These are phyloP conservation scores for Drosophila cardini DNA, from an alignment of 1,140 invertebrate genomes.

Conservation along the genomic window DNA sequence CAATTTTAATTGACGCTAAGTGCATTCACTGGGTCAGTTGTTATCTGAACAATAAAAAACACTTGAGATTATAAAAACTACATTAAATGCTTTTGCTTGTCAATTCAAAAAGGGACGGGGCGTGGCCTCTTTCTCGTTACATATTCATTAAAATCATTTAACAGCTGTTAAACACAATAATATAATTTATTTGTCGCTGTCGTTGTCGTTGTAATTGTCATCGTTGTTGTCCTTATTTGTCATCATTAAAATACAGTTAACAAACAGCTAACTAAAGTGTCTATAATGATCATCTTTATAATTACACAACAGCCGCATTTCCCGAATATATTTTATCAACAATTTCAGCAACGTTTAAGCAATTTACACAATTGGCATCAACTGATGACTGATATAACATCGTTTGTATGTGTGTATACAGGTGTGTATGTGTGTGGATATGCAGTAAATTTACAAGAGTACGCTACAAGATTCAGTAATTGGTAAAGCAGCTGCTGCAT, in stretches of 20 bases:
- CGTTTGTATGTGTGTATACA: not conserved
- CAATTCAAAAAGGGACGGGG: not conserved
- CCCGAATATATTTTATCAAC: not conserved
- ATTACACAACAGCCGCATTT: not conserved
- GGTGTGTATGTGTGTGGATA: conserved; percentile 27
- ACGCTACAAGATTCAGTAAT: conserved; percentile 13
- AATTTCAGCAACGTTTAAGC: not conserved
- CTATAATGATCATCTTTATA: conserved; percentile 34
- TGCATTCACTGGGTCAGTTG: conserved; percentile 1
- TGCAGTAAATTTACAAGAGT: conserved; percentile 49
- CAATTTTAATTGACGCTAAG: conserved; percentile 59
- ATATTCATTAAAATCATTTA: conserved; percentile 61
- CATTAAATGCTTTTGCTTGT: conserved; percentile 58
- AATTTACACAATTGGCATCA: conserved; percentile 32
- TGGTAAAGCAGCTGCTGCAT: conserved; percentile 58
- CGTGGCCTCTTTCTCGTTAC: conserved; percentile 11
- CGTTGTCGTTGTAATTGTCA: conserved; percentile 15
- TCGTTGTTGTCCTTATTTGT: conserved; percentile 39
- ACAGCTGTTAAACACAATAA: conserved; percentile 33
- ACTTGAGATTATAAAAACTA: conserved; percentile 76
- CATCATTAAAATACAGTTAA: conserved; percentile 69
- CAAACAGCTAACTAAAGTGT: conserved; percentile 22
- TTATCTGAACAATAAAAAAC: conserved; percentile 53
- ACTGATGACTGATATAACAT: conserved; percentile 8
- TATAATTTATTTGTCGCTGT: not conserved